A percentile compares a stretch with the other conserved stretches of the same genome.
Conservation (phyloP, 2,113 vertebrate species). For the Sakesphorus luctuosus region DNA sequence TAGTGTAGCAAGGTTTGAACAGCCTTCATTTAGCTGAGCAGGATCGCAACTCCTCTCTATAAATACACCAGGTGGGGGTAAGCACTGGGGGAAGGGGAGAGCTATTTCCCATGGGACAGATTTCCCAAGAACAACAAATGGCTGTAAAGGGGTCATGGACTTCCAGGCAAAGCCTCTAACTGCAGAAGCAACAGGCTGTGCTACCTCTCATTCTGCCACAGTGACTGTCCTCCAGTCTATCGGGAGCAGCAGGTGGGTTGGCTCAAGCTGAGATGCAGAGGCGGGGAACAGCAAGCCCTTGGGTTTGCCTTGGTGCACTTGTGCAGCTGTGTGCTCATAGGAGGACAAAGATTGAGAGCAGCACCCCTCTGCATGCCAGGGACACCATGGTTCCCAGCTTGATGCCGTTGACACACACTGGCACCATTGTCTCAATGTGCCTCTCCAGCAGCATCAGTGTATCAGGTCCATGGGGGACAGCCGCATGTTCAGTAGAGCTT, state of each 20-base stretch:
- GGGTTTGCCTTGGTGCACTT: neutral
- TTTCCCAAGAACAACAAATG: neutral
- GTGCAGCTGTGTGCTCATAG: neutral
- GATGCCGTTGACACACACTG: accelerated
- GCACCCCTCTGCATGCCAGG: neutral
- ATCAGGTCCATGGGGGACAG: accelerated
- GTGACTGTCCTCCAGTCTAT: accelerated
- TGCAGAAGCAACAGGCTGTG: neutral
- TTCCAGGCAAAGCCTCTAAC: neutral
- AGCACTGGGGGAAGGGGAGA: neutral
- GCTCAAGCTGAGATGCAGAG: accelerated
- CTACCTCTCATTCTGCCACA: neutral
- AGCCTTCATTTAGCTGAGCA: neutral
- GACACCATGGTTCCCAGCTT: accelerated
- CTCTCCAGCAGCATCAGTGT: neutral
- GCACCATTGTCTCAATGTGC: neutral
- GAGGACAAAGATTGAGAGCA: neutral
- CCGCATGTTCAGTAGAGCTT: accelerated
- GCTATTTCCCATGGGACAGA: neutral
- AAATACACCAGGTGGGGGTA: neutral
- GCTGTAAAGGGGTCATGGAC: accelerated
- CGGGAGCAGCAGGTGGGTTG: neutral
- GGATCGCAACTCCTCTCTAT: neutral
- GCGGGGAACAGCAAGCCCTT: accelerated
- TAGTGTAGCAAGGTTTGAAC: neutral